A percentile compares a stretch with the other conserved stretches of the same genome.
Conservation (phyloP, 1,140 invertebrate genomes). For the Whitmania pigra region DNA sequence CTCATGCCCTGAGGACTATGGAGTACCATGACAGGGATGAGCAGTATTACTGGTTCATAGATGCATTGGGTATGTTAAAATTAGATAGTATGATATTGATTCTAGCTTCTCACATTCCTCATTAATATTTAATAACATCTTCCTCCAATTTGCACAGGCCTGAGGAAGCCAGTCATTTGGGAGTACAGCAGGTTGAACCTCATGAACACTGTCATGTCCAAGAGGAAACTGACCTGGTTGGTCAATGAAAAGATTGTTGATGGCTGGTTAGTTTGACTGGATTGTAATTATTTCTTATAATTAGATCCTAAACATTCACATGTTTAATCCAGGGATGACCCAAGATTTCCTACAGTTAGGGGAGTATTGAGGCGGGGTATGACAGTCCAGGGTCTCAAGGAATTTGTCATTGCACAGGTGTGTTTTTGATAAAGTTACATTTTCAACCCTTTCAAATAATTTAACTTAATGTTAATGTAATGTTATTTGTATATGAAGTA, state of each 20-base stretch:
- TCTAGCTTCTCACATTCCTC: neutral
- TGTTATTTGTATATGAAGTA: no score
- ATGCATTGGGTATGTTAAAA: conserved; percentile 32
- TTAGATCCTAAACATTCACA: neutral
- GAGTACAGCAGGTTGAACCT: conserved; percentile 90
- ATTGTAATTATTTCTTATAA: neutral
- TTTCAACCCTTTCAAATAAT: no score
- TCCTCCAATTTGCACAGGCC: conserved; percentile 46
- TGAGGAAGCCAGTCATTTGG: conserved; percentile 85
- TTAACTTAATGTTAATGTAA: neutral
- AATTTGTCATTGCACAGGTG: conserved; percentile 92
- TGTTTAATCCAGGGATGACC: conserved; percentile 67
- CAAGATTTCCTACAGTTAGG: conserved; percentile 91
- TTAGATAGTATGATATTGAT: neutral
- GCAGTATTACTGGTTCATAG: conserved; percentile 80
- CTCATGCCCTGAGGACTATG: conserved; percentile 89
- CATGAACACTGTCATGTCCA: conserved; percentile 93
- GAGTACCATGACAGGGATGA: conserved; percentile 96
- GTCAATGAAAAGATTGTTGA: conserved; percentile 82
- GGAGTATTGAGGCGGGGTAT: conserved; percentile 87
- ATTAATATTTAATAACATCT: conserved; percentile 46
- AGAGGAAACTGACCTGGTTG: conserved; percentile 94
- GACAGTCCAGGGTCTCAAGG: conserved; percentile 88
- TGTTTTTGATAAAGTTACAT: no score
- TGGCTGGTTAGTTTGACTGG: conserved; percentile 65